Evolutionary conservation across 1,140 invertebrate genomes (phyloP), one percentile per base, ranked within the genome.

Genomic region (Rhyacophila brunnea): DNA sequence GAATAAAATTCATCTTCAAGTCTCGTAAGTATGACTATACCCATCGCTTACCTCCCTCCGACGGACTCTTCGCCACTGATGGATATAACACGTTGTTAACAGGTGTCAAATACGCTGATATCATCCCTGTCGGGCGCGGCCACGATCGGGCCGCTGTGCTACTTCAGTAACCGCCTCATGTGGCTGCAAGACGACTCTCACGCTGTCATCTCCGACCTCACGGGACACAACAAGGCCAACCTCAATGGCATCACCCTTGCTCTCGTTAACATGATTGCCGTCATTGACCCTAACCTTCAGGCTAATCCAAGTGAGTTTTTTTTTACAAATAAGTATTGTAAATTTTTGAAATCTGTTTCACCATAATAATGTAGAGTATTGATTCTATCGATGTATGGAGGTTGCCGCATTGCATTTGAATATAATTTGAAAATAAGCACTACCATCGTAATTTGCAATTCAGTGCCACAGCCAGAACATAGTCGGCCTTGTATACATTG

Each of bases 121-220:
- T 71, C 71, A 1, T 70, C 71, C 7, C 49, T 79, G 28, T 67
- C 70, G 0, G 73, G 75, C 11, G 70, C 73, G 0, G 70, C 72
- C 0, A 78, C 80, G 62, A 72, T 70, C 1, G 77, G 77, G 2
- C 87, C 89, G 1, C 70, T 93, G 1, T 87, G 87, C 60, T 92
- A 91, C 70, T 91, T 91, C 68, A 88, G 87, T 64, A 84, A 87
- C 47, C 83, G 88, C 7, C 72, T 95, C 9, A 80, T 93, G 32
- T 94, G 91, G 91, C 78, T 93, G 0, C 85, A 89, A 68, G 86
- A 91, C 51, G 81, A 86, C n/a, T 80, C 83, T 19, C 83, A 86
- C 46, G 86, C 90, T 0, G 83, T 91, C 1, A 86, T 93, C 11
- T 88, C 88, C n/a, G 90, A 93, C 73, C 71, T 90, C 6, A 75